Evolutionary conservation across 2,113 vertebrate species (phyloP), one percentile per base, ranked within the genome.

Genomic region (Cryptotis parvus): DNA sequence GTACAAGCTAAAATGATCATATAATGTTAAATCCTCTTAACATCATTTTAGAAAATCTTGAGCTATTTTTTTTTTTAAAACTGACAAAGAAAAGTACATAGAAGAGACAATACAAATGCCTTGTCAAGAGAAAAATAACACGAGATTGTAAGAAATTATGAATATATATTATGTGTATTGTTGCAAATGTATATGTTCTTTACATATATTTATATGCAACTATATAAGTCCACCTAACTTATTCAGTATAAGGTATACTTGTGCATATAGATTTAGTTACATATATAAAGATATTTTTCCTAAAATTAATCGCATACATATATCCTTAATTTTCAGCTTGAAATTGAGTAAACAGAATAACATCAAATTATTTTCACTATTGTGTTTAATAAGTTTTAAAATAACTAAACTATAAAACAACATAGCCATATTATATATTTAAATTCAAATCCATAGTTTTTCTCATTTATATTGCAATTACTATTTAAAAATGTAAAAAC

Each of bases 231-330:
- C 6, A 22, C 20, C 20, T 58, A 58, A 58, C 6, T 18, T 58
- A 58, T 58, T 58, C 55, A 58, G 55, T 58, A 58, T 24, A 58
- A 58, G 24, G 24, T 58, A 58, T 58, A 58, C 55, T 20, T 2
- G 45, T 58, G 24, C 18, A 58, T 24, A 24, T 58, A 58, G 5
- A 22, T 58, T 58, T 22, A 58, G 55, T 58, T 58, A 58, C 24
- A 18, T 58, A 74, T 0, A 61, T 5, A 31, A 58, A 77, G 26
- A 77, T 63, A 81, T 35, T 37, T 77, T 43, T 33, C 29, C 9
- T 72, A 80, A 94, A 83, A 89, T 77, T 86, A 35, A n/a, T n/a
- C n/a, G n/a, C 75, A 58, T 61, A 3, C 12, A 93, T 27, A 35
- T 55, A 68, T n/a, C 26, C 16, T 85, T 12, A 18, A 86, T n/a